phyloP scores from a whole-genome alignment of 2,113 vertebrate genomes.

The Actenoides lindsayi region DNA sequence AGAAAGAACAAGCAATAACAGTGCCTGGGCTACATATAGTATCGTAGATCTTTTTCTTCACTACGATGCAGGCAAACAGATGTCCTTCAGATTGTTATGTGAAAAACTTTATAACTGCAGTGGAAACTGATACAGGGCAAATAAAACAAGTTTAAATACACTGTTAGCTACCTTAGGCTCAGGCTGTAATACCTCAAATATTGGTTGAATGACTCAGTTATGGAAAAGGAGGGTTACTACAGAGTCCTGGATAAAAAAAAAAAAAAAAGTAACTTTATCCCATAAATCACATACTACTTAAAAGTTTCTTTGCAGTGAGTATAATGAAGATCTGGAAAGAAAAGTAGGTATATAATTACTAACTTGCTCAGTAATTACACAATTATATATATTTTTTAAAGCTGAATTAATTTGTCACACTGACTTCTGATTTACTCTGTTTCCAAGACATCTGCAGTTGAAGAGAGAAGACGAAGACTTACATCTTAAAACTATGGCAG shows the following conservation, averaged over 20 bases:
- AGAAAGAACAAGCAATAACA: background rate
- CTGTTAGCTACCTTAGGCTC: background rate
- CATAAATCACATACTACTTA: background rate
- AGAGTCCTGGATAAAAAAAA: background rate
- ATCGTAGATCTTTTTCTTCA: background rate
- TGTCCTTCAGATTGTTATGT: background rate
- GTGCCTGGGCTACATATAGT: background rate
- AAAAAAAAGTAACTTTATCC: background rate
- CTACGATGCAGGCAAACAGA: background rate
- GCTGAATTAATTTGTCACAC: background rate
- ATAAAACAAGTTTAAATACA: background rate
- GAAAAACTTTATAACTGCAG: background rate
- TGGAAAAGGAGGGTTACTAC: background rate
- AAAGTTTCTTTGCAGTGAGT: background rate
- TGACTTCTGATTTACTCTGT: background rate
- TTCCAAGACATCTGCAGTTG: background rate
- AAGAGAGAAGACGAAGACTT: background rate
- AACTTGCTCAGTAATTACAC: background rate
- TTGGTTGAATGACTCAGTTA: background rate
- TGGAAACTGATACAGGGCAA: background rate
- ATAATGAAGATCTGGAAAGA: background rate
- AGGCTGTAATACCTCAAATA: background rate
- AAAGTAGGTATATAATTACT: background rate
- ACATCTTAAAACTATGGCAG: background rate
- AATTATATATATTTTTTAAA: background rate